Conservation (phyloP, 2,888 invertebrate species). For the Rugalucina vietnamica region DNA sequence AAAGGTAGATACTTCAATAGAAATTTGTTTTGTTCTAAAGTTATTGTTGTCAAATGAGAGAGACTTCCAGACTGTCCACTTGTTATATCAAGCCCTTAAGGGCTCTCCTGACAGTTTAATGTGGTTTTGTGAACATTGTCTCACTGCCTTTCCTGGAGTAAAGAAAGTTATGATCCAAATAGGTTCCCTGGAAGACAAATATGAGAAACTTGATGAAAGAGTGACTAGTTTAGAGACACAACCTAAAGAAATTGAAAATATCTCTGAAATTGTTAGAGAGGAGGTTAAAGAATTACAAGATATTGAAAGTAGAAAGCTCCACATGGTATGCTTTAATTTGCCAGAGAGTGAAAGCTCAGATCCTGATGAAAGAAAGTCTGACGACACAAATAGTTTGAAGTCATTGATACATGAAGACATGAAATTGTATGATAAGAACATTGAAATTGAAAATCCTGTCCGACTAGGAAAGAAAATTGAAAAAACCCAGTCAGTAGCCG, state of each 20-base stretch:
- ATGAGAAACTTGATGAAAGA: background rate
- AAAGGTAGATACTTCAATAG: constrained; percentile 64
- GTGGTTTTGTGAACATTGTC: background rate
- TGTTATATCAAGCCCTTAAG: no score
- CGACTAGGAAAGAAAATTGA: background rate
- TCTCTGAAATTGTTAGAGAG: background rate
- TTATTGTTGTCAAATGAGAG: no score
- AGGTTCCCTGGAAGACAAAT: background rate
- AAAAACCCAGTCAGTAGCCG: background rate
- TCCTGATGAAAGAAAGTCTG: background rate
- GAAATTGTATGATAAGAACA: background rate
- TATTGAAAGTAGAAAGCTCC: background rate
- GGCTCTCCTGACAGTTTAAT: no score
- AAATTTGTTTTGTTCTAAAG: no score
- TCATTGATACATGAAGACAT: background rate
- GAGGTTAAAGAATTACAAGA: background rate
- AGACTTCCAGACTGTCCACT: no score
- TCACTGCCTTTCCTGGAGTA: no score
- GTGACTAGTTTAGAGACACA: background rate
- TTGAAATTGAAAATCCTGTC: background rate
- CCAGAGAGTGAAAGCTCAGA: background rate
- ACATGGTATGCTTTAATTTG: background rate
- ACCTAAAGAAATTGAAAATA: background rate
- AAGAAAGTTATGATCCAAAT: no score
- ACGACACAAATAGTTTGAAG: background rate